Evolutionary conservation across 30 jellyfish, hydroid and myxozoan species (phyloP).

Genomic region (Cassiopea xamachana): DNA sequence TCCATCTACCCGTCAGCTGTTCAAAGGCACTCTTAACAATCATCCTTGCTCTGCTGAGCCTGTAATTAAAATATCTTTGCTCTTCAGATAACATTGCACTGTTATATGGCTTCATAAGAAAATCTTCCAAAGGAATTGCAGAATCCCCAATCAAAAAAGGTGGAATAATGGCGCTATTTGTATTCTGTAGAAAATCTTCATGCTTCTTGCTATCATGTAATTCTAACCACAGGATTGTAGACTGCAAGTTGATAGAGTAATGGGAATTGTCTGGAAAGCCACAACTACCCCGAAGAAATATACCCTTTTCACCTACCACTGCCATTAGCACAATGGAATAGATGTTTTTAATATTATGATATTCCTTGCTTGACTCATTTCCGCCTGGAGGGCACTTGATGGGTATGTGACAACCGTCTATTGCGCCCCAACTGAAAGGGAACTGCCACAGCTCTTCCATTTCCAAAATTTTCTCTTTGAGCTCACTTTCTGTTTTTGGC

Average conservation of each 20-base stretch:
- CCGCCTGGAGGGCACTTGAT: slow-evolving; percentile 82
- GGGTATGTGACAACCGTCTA: slow-evolving; percentile 81
- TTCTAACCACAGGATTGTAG: slow-evolving; percentile 75
- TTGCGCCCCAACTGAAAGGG: slow-evolving; percentile 80
- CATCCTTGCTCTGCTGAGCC: slow-evolving; percentile 89
- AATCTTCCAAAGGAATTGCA: slow-evolving; percentile 65
- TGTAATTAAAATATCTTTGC: slow-evolving; percentile 79
- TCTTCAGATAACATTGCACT: slow-evolving; percentile 66
- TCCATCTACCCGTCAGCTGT: slow-evolving; percentile 76
- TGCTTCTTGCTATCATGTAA: slow-evolving; percentile 45
- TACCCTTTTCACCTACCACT: slow-evolving; percentile 73
- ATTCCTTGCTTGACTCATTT: slow-evolving; percentile 58
- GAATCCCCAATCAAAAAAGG: slow-evolving; percentile 81
- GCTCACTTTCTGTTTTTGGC: slow-evolving; percentile 41
- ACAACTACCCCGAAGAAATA: slow-evolving; percentile 82
- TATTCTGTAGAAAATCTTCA: slow-evolving; percentile 36
- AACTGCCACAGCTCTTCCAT: slow-evolving; percentile 82
- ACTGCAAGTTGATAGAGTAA: slow-evolving; percentile 68
- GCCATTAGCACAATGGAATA: slow-evolving; percentile 80
- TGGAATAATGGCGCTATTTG: slow-evolving; percentile 31
- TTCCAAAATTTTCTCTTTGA: slow-evolving; percentile 19
- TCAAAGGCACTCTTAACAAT: slow-evolving; percentile 85
- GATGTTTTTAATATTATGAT: slow-evolving; percentile 63
- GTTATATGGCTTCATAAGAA: slow-evolving; percentile 72
- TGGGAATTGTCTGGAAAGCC: slow-evolving; percentile 86